These are phyloP conservation scores for Galagoides demidoff DNA, from an alignment of 2,797 vertebrate genomes.

Conservation along the genomic window DNA sequence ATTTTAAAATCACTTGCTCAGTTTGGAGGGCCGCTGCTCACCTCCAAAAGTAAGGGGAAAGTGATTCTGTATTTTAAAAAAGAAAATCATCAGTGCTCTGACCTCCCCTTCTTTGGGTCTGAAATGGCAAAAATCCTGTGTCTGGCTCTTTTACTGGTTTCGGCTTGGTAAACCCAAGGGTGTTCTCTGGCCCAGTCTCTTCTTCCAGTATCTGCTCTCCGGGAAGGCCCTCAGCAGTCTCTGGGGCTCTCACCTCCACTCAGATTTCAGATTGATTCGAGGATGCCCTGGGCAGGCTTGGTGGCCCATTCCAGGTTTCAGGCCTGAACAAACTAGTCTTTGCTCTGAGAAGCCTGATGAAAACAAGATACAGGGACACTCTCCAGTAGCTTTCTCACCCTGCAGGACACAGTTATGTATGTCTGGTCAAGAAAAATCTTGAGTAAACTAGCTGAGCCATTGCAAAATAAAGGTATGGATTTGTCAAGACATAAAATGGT, in stretches of 20 bases:
- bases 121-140: background rate
- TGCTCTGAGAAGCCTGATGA: slow-evolving; percentile 49
- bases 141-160: background rate
- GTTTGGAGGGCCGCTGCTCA: background rate
- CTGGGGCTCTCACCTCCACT: background rate
- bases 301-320: background rate
- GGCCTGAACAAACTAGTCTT: slow-evolving; percentile 21
- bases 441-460: slow-evolving; percentile 47
- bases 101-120: background rate
- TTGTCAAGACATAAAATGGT: background rate
- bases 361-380: background rate
- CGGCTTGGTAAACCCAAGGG: fast-evolving
- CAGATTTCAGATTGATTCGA: fast-evolving
- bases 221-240: background rate
- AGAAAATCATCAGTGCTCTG: background rate
- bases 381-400: background rate
- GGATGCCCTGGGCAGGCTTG: background rate
- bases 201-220: background rate
- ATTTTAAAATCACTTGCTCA: background rate
- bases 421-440: background rate
- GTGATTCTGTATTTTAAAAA: background rate
- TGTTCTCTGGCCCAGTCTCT: background rate
- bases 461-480: slow-evolving; percentile 48
- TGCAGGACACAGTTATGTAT: background rate
- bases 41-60: background rate